Base-by-base conservation (phyloP, 2,888 invertebrate genomes). In the Drosophila neotestacea region DNA sequence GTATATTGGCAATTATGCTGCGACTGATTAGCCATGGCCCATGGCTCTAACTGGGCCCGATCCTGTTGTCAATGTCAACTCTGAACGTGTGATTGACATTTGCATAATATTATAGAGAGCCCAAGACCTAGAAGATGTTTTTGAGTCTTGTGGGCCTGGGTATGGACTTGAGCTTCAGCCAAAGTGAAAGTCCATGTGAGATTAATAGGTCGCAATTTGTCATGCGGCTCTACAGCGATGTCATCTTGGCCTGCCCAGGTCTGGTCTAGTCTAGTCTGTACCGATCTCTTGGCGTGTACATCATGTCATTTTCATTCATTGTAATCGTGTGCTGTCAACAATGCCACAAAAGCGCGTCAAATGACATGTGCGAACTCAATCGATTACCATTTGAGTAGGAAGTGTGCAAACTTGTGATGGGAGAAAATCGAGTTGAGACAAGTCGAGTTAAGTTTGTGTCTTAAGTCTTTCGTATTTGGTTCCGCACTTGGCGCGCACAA, bases 131-230 rank as follows among this genome's bases (percentile, higher is more conserved):
- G 67, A 61, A 66, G 50, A 64, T 65, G 22, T 22, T 22, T 22
- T 64, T 70, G 59, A 56, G 59, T 61, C 28, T n/a, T 27, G 13
- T 30, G 28, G 30, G 28, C n/a, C 10, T 60, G 50, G 42, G 39
- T 46, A n/a, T 60, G 63, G 38, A 41, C 46, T 36, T 32, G 59
- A 63, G 76, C 52, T 44, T 62, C 41, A 41, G 58, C 73, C 74
- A 70, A 83, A 83, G 86, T 84, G 86, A 86, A 86, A 86, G 86
- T 86, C 81, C 39, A 66, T 74, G 84, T 55, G 67, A 88, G 85
- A 86, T 88, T 84, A 88, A 86, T 86, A 81, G 88, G 86, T 76
- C 70, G 78, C 72, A 77, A 86, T 86, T 86, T 88, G 86, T 87
- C 83, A 87, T 78, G 81, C 52, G 48, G 66, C 80, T 77, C 55